A percentile compares a stretch with the other conserved stretches of the same genome.
Conservation (phyloP, 2,797 vertebrate species). For the Sorex maritimensis region DNA sequence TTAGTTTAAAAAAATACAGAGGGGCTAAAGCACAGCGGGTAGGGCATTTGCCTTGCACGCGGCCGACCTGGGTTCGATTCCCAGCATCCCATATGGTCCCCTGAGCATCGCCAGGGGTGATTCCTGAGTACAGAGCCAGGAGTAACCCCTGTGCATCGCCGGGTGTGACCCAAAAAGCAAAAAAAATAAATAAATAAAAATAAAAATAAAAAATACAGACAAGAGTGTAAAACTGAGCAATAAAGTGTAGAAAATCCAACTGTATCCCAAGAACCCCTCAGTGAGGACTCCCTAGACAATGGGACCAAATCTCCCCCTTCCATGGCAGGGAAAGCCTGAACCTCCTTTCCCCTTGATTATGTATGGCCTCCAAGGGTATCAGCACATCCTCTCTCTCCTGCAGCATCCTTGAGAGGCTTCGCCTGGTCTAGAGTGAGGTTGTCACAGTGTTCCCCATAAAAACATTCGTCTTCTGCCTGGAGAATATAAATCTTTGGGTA, state of each 20-base stretch:
- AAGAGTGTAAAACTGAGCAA: neutral
- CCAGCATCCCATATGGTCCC: too few relatives aligned
- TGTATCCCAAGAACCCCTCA: too few relatives aligned
- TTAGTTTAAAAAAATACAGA: neutral
- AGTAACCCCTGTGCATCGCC: too few relatives aligned
- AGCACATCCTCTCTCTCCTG: neutral
- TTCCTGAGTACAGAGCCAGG: too few relatives aligned
- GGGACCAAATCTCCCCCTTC: neutral
- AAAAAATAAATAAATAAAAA: too few relatives aligned
- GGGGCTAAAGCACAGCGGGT: too few relatives aligned
- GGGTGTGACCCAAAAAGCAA: too few relatives aligned
- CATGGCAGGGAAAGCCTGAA: neutral
- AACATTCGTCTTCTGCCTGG: neutral
- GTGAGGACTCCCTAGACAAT: neutral
- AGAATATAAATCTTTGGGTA: constrained; percentile 27
- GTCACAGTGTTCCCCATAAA: neutral
- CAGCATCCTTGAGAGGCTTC: neutral
- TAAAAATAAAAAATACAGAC: neutral
- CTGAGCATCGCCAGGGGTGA: too few relatives aligned
- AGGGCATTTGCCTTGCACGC: too few relatives aligned
- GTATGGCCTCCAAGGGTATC: neutral
- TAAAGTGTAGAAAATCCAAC: neutral
- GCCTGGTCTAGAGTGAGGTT: neutral
- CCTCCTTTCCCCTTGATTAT: neutral
- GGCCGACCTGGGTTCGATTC: too few relatives aligned